Evolutionary conservation across 2,797 vertebrate genomes (phyloP).

Genomic region (Tokudaia muenninki): DNA sequence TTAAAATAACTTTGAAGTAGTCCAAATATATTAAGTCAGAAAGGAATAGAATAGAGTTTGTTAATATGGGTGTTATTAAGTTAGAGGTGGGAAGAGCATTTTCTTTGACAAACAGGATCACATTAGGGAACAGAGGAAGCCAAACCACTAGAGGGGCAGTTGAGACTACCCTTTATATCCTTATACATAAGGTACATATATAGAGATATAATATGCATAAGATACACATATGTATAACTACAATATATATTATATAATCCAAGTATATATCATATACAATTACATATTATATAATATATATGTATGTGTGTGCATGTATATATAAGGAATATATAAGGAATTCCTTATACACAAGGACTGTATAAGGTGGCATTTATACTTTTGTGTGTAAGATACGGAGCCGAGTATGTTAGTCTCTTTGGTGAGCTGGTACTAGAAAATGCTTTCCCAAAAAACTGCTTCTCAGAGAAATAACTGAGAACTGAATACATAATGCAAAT

Average conservation of each 20-base stretch:
- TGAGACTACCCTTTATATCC: not conserved
- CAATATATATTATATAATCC: not conserved
- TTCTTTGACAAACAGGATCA: not conserved
- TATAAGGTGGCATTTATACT: not conserved
- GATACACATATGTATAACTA: not conserved
- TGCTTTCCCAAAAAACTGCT: not conserved
- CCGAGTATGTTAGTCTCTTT: not conserved
- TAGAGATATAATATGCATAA: too few relatives aligned
- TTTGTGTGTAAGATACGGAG: not conserved
- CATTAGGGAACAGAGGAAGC: not conserved
- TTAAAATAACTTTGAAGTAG: not conserved
- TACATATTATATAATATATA: not conserved
- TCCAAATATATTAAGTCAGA: not conserved
- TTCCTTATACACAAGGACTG: not conserved
- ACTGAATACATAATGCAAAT: not conserved
- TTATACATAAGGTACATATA: not conserved
- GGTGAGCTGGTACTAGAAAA: not conserved
- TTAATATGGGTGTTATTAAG: not conserved
- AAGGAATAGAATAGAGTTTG: not conserved
- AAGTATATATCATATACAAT: not conserved
- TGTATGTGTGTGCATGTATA: not conserved
- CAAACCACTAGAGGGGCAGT: not conserved
- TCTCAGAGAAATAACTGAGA: not conserved
- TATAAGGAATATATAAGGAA: not conserved
- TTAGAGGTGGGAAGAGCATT: not conserved